Evolutionary conservation across 2,797 vertebrate genomes (phyloP).

Genomic region (Acipenser transmontanus): DNA sequence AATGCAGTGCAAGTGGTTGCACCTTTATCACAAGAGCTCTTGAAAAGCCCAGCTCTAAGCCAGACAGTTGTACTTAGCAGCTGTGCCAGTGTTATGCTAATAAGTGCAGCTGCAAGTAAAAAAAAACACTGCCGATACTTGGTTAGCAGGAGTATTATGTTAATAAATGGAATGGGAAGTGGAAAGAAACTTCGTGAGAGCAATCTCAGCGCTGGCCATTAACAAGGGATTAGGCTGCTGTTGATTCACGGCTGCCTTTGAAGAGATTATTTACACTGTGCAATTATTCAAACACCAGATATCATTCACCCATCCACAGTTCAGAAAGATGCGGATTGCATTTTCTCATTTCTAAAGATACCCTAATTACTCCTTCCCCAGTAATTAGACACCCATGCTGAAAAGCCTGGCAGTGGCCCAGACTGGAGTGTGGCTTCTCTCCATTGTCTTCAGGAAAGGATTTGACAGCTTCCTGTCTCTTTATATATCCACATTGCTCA

Average conservation of each 20-base stretch:
- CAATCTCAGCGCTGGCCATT: conserved; percentile 12
- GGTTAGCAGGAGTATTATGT: neutral
- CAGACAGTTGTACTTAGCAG: conserved; percentile 1
- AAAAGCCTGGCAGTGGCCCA: neutral
- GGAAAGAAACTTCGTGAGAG: conserved; percentile 8
- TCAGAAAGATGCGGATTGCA: conserved; percentile 14
- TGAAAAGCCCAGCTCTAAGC: neutral
- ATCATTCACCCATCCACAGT: conserved; percentile 21
- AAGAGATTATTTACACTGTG: conserved; percentile 23
- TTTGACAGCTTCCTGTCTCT: conserved; percentile 3
- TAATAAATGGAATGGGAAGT: neutral
- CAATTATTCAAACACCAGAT: conserved; percentile 25
- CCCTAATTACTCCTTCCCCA: conserved; percentile 26
- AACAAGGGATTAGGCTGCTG: conserved; percentile 18
- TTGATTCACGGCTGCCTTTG: conserved; percentile 16
- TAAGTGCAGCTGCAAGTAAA: neutral
- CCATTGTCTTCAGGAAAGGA: conserved; percentile 10
- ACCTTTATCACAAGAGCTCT: neutral
- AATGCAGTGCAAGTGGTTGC: no score
- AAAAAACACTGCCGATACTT: neutral
- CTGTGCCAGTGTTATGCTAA: neutral
- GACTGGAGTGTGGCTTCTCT: neutral
- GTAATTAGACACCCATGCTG: conserved; percentile 12
- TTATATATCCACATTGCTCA: conserved; percentile 11
- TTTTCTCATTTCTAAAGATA: conserved; percentile 20